A percentile compares a stretch with the other conserved stretches of the same genome.
Conservation (phyloP, 2,797 vertebrate genomes). For the Allobates femoralis region DNA sequence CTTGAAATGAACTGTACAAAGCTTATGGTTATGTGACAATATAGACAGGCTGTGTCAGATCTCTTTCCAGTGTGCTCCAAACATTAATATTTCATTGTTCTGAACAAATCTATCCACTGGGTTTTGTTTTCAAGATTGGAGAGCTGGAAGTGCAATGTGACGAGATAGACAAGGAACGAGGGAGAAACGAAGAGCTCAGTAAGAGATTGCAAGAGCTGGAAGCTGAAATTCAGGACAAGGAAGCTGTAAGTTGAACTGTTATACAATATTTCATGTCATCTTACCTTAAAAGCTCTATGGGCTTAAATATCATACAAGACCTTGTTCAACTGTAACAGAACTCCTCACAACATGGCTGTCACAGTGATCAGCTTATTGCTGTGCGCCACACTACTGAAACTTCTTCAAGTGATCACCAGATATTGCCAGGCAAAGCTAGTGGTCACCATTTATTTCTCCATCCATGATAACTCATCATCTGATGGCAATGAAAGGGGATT, state of each 20-base stretch:
- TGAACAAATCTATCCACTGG: constrained; percentile 20
- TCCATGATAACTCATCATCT: neutral
- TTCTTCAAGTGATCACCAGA: neutral
- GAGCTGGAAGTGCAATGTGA: constrained; percentile 89
- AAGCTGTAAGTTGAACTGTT: constrained; percentile 81
- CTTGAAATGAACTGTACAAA: neutral
- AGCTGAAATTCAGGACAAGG: constrained; percentile 88
- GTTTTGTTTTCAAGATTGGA: constrained; percentile 80
- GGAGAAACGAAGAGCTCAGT: constrained; percentile 84
- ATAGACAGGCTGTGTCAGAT: neutral
- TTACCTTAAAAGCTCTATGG: neutral
- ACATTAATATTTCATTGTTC: constrained; percentile 9
- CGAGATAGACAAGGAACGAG: constrained; percentile 87
- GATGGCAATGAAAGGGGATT: too few species aligned
- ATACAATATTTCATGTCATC: neutral
- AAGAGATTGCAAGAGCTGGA: constrained; percentile 88
- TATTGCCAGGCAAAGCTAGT: neutral
- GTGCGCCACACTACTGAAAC: too few species aligned
- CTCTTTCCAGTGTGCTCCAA: neutral
- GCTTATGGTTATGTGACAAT: neutral
- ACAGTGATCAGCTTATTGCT: too few species aligned
- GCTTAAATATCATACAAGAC: neutral
- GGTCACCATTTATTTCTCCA: neutral
- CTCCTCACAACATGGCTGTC: neutral
- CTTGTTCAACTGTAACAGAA: neutral